These are phyloP conservation scores for Halichoerus grypus DNA, from an alignment of 2,113 vertebrate species.

Conservation along the genomic window DNA sequence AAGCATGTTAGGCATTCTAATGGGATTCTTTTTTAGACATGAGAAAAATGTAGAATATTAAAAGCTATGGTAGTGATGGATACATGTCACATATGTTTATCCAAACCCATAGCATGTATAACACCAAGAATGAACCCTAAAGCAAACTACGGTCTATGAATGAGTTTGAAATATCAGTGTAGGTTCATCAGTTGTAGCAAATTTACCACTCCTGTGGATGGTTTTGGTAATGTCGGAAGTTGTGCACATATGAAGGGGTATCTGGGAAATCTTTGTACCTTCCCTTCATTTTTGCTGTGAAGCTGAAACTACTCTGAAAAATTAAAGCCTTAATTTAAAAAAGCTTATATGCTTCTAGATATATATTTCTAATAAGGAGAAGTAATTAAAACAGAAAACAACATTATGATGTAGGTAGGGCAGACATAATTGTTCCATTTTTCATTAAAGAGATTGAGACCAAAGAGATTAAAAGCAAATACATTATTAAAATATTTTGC, in stretches of 20 bases:
- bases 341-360: not conserved
- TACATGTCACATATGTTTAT: not conserved
- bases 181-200: not conserved
- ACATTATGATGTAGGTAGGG: not conserved
- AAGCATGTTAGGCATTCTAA: not conserved
- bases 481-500: not conserved
- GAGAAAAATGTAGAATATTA: not conserved
- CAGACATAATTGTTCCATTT: not conserved
- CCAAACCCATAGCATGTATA: not conserved
- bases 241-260: too few species aligned
- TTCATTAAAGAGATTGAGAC: not conserved
- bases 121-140: not conserved
- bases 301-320: not conserved
- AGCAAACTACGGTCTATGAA: not conserved
- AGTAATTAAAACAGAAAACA: not conserved
- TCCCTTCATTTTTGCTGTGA: not conserved
- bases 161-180: not conserved
- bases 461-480: not conserved
- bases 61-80: not conserved
- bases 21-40: not conserved
- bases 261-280: not conserved
- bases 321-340: not conserved
- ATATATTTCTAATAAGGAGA: not conserved
- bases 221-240: not conserved
- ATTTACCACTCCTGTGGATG: not conserved